phyloP scores from a whole-genome alignment of 64 coral and sea anemone genomes.

The Pachyseris speciosa region DNA sequence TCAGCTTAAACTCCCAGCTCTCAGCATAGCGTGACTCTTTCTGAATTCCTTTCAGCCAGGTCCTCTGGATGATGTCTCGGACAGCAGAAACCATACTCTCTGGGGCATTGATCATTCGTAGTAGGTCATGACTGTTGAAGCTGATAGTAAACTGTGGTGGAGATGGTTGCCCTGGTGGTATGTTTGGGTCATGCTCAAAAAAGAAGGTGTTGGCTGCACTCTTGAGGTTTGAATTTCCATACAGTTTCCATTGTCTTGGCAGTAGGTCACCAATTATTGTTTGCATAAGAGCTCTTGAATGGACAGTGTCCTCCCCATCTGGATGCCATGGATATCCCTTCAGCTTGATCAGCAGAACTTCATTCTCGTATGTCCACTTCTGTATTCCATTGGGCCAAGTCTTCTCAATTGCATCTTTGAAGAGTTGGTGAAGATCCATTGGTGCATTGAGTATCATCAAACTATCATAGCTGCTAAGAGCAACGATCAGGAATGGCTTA shows the following conservation, averaged over 20 bases:
- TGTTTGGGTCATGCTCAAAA: slow-evolving; percentile 76
- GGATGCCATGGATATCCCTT: slow-evolving; percentile 74
- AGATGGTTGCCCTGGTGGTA: background rate
- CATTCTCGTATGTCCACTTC: slow-evolving; percentile 45
- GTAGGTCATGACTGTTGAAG: slow-evolving; percentile 65
- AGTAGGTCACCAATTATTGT: slow-evolving; percentile 53
- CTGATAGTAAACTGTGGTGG: slow-evolving; percentile 51
- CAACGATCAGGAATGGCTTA: slow-evolving; percentile 66
- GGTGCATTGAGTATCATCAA: slow-evolving; percentile 79
- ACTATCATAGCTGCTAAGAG: slow-evolving; percentile 79
- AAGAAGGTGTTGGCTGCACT: slow-evolving; percentile 68
- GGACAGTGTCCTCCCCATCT: slow-evolving; percentile 55
- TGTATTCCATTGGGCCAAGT: slow-evolving; percentile 85
- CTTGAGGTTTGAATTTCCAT: slow-evolving; percentile 79
- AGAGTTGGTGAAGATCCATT: slow-evolving; percentile 44
- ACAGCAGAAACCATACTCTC: slow-evolving; percentile 67
- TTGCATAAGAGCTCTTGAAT: slow-evolving; percentile 58
- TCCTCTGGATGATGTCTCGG: slow-evolving; percentile 42
- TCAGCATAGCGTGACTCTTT: slow-evolving; percentile 41
- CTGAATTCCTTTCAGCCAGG: slow-evolving; percentile 69
- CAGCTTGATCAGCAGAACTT: slow-evolving; percentile 74
- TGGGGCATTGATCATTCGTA: slow-evolving; percentile 69
- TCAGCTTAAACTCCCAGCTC: slow-evolving; percentile 85
- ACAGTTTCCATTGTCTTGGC: slow-evolving; percentile 45
- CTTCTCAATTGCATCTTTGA: slow-evolving; percentile 56